Evolutionary conservation across 1,140 invertebrate genomes (phyloP), one percentile per base, ranked within the genome.

Genomic region (Drosophila pseudoananassae): DNA sequence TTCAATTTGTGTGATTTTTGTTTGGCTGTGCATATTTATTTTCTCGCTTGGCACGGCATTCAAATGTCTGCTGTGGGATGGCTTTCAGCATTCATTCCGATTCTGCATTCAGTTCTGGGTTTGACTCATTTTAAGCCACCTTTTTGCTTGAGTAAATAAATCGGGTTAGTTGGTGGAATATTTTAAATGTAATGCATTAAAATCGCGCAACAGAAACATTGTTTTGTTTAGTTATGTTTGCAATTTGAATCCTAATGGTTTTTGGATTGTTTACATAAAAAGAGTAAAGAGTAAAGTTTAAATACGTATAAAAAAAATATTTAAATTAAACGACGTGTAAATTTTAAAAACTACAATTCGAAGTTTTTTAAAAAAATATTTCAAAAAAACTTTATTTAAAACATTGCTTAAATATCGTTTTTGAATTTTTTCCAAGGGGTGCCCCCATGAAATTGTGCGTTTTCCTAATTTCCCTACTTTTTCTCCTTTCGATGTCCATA

Each of bases 1-100:
- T 84, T 80, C 76, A 85, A 80, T 84, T 80, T 85, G 63, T 69
- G 55, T 58, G 43, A 76, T 68, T 80, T 76, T 79, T 50, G 5
- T 40, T 56, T 9, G 51, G 15, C 8, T 53, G 20, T 47, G 31
- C 40, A 60, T 50, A 61, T 72, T 53, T 81, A 63, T 81, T 76
- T 76, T 9, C 47, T 33, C 20, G 20, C 17, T 66, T 66, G 63
- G 63, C 63, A 68, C 49, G 64, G 49, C 64, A 68, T 69, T 69
- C 63, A 69, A 69, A 69, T 69, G 65, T 56, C 64, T 70, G 43
- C 43, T 49, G 31, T 33, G 33, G 46, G 59, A 31, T 51, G 58
- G 25, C 43, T 76, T 65, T 61, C 52, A 53, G 53, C 57, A 70
- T 31, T 76, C 56, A 71, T 50, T 77, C 68, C 38, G 46, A 40